phyloP scores from a whole-genome alignment of 2,888 invertebrate species.

The Ypsolopha scabrella region DNA sequence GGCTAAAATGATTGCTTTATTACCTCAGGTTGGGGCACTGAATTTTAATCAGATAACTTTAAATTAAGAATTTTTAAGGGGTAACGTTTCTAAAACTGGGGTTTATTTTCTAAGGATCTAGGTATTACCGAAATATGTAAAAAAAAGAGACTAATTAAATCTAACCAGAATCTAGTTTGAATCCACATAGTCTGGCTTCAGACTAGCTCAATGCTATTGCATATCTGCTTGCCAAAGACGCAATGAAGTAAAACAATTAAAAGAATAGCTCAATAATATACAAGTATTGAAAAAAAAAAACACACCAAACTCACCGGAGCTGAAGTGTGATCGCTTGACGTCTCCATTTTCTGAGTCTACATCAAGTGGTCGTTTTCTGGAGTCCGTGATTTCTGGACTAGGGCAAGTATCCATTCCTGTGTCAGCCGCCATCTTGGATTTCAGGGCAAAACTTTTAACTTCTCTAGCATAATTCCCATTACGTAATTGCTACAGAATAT shows the following conservation, averaged over 20 bases:
- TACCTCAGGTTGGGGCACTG: neutral
- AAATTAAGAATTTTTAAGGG: too few species aligned
- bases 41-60: too few species aligned
- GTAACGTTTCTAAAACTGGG: too few species aligned
- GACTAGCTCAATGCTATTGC: constrained; percentile 53
- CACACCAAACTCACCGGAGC: constrained; percentile 78
- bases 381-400: constrained; percentile 92
- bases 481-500: constrained; percentile 65
- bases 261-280: neutral
- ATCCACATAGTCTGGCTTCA: neutral
- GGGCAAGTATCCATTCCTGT: constrained; percentile 95
- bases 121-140: too few species aligned
- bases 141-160: too few species aligned
- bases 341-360: constrained; percentile 89
- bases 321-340: constrained; percentile 91
- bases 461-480: constrained; percentile 71
- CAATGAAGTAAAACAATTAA: constrained; percentile 36
- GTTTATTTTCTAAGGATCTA: too few species aligned
- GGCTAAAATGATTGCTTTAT: neutral
- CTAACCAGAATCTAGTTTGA: constrained; percentile 62
- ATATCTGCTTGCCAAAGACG: constrained; percentile 53
- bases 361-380: constrained; percentile 90
- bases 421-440: constrained; percentile 89
- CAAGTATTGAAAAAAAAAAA: too few species aligned
- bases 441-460: constrained; percentile 69